Evolutionary conservation across 2,888 invertebrate genomes (phyloP), one percentile per base, ranked within the genome.

Genomic region (Rhyacophila evoluta): DNA sequence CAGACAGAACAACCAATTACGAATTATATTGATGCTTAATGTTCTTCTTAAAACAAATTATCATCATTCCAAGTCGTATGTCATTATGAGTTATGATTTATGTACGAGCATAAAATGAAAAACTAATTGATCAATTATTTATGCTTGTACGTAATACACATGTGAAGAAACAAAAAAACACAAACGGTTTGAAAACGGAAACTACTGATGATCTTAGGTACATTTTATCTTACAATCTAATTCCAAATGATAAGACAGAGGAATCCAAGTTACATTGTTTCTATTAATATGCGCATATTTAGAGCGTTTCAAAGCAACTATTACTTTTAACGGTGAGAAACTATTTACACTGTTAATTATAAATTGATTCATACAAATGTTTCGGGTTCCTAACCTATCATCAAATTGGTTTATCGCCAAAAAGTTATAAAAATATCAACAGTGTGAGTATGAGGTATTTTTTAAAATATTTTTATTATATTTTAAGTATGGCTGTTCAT

Each of bases 51-150:
- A 39, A 39, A 19, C 55, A 25, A 55, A 8, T 55, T 55, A 55
- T 55, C 19, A 19, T 55, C 19, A 25, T 55, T 55, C 6, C 6
- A 33, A 33, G 4, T 33, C 6, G 29, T 33, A 55, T 19, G 15
- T 19, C 19, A 55, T 55, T 55, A 8, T 19, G 19, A 19, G 19
- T 8, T 55, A 55, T 55, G 55, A 55, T 55, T 55, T 55, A 55
- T 25, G 55, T 25, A 55, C 25, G 15, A 12, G 2, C 19, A 55
- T 10, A 19, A 55, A 55, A 4, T 8, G 8, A 55, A 19, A 25
- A 6, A 55, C 55, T 55, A 55, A 55, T 55, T 55, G 55, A 55
- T 55, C 55, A 55, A 55, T 55, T 55, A 55, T 55, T 55, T 55
- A 55, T 55, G 55, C 25, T 25, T 55, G 55, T 55, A 55, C 55